These are phyloP conservation scores for Lutjanus erythropterus DNA, from an alignment of 2,113 vertebrate species.

Conservation along the genomic window DNA sequence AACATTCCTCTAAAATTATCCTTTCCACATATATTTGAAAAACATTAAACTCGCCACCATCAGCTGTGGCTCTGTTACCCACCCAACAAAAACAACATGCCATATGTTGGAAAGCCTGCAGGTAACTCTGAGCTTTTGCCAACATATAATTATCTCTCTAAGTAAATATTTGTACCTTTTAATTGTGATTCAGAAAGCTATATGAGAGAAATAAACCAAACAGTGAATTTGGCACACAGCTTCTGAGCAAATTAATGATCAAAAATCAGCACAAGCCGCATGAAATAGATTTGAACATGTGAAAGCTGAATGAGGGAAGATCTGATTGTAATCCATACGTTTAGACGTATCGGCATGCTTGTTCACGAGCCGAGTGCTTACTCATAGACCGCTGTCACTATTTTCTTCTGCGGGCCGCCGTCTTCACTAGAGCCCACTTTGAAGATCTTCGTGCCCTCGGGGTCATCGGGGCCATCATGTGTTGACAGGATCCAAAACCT, in stretches of 20 bases:
- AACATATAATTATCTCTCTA: constrained; percentile 50
- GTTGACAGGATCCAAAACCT: constrained; percentile 74
- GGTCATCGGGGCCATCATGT: constrained; percentile 72
- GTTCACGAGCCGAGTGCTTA: constrained; percentile 45
- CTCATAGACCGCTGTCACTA: constrained; percentile 77
- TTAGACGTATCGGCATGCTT: neutral
- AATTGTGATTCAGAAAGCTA: constrained; percentile 24
- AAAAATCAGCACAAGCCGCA: constrained; percentile 3
- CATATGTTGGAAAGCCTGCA: constrained; percentile 44
- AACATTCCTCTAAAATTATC: constrained; percentile 1
- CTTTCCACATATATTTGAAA: constrained; percentile 8
- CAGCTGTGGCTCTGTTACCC: constrained; percentile 31
- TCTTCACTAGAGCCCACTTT: constrained; percentile 53
- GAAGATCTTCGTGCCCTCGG: constrained; percentile 68
- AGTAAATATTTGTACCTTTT: constrained; percentile 60
- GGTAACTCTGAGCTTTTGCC: constrained; percentile 41
- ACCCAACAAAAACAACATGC: constrained; percentile 27
- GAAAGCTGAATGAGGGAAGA: constrained; percentile 13
- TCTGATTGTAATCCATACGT: constrained; percentile 19
- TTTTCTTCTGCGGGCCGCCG: constrained; percentile 51
- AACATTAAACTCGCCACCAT: neutral
- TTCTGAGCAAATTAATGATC: constrained; percentile 42
- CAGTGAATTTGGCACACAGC: constrained; percentile 23
- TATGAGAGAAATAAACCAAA: constrained; percentile 37
- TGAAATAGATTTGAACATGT: constrained; percentile 15